phyloP scores from a whole-genome alignment of 2,888 invertebrate genomes.

The Aquatica leii region DNA sequence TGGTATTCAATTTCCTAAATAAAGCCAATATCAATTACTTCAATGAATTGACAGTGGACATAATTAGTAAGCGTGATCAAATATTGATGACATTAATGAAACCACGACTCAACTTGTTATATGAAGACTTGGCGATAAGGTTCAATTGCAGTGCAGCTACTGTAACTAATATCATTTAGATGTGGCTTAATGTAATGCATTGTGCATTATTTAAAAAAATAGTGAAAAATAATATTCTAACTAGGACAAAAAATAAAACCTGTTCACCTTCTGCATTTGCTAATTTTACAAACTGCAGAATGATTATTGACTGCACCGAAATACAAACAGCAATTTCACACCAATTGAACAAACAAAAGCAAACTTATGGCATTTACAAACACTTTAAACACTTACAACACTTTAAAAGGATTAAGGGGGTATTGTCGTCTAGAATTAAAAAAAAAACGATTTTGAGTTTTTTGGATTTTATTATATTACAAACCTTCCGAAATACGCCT shows the following conservation, averaged over 20 bases:
- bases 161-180: constrained; percentile 26
- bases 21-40: background rate
- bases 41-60: background rate
- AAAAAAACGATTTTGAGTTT: too few species aligned
- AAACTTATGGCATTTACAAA: background rate
- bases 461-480: too few species aligned
- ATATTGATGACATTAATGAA: constrained; percentile 1
- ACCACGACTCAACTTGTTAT: background rate
- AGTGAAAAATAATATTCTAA: constrained; percentile 4
- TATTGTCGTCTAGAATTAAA: too few species aligned
- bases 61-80: background rate
- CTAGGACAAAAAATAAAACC: background rate
- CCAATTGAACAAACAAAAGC: constrained; percentile 26
- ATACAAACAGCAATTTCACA: background rate
- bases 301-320: constrained; percentile 3
- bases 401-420: constrained; percentile 27
- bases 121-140: background rate
- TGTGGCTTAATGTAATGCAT: constrained; percentile 28
- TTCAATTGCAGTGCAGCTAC: constrained; percentile 17
- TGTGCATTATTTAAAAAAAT: constrained; percentile 26
- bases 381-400: background rate
- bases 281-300: background rate
- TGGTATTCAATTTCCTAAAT: background rate
- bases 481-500: too few species aligned
- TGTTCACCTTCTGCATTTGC: background rate